Evolutionary conservation across 2,888 invertebrate genomes (phyloP), one percentile per base, ranked within the genome.

Genomic region (Hemistola chrysoprasaria): DNA sequence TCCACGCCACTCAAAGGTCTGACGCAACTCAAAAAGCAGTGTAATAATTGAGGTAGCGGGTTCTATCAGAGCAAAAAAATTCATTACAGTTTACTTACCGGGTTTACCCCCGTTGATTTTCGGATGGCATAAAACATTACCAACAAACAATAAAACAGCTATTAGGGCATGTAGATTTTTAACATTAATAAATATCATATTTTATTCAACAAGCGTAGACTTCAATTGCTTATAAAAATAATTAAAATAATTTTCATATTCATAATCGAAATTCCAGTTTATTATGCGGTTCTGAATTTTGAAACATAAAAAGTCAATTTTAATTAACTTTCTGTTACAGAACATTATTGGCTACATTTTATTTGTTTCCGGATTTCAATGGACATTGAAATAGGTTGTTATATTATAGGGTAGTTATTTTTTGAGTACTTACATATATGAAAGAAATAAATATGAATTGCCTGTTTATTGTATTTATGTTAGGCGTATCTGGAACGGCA

Each of bases 271-370:
- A 16, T 25, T 11, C 9, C 10, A 40, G 11, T 38, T 44, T 38
- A 35, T 41, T 35, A 40, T 37, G 8, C 38, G 32, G 39, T 39
- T 39, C 30, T 26, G 26, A 26, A 2, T 11, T 8, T 22, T 11
- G 37, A 42, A 44, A 34, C 36, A 37, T 40, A 46, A 37, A 40
- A 35, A 41, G 28, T 37, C 38, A 39, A 47, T 52, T 56, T 50
- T 51, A 60, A 62, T 61, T 54, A 56, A 58, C 22, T 52, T 50
- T 47, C 31, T 22, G 38, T 37, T 27, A 24, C 10, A 22, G 22
- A 38, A 26, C 35, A 11, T 8, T 22, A 34, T 40, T 35, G 38
- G 23, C 8, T 34, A 30, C n/a, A 24, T 34, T 39, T 48, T 40
- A 40, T 39, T 27, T 47, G 38, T 36, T 50, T 40, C 30, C 5